Conservation (phyloP, 2,797 vertebrate genomes). For the Pteropus rufus region DNA sequence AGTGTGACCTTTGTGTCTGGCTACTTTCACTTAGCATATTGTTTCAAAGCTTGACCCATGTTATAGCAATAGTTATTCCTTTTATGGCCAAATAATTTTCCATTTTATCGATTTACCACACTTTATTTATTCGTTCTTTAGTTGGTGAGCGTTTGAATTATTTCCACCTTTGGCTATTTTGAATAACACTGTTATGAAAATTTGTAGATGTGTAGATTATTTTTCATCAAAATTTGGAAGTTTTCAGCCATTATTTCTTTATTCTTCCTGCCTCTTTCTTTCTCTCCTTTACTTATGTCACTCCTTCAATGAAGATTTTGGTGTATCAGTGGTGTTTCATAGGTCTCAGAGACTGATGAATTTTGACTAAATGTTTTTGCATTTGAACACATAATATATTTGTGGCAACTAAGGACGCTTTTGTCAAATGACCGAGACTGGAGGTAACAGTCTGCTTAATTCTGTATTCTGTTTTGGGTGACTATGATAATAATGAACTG, state of each 20-base stretch:
- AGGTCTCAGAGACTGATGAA: neutral
- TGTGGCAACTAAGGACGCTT: neutral
- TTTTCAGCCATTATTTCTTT: neutral
- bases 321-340: neutral
- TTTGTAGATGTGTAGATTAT: neutral
- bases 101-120: neutral
- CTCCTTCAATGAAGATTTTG: neutral
- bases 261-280: neutral
- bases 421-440: neutral
- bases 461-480: neutral
- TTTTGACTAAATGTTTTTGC: neutral
- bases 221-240: neutral
- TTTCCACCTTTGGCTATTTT: neutral
- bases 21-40: neutral
- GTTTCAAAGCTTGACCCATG: neutral
- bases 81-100: neutral
- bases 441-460: neutral
- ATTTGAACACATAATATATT: neutral
- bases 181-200: neutral
- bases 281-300: neutral
- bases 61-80: neutral
- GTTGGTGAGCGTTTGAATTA: neutral
- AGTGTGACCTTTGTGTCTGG: neutral
- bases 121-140: neutral
- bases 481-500: neutral